Percentiles rank a stretch among this genome's conserved stretches.
Conservation (phyloP, 2,797 vertebrate species). For the Hippopotamyrus pictus region DNA sequence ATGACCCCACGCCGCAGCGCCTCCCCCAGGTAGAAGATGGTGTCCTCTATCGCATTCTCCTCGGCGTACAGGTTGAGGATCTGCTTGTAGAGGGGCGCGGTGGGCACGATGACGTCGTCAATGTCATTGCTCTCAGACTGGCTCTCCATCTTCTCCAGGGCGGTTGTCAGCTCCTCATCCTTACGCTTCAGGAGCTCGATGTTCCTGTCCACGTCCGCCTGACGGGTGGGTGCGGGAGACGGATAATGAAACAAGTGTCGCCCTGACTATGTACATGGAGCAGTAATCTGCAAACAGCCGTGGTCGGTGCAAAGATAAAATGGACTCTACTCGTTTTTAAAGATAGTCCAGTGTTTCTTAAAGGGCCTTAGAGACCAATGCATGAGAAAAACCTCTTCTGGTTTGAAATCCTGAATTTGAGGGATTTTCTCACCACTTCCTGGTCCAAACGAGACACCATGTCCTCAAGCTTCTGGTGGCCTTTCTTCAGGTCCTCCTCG, state of each 20-base stretch:
- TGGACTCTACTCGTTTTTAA: background rate
- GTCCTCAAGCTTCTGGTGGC: constrained; percentile 94
- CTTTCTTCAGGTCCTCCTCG: constrained; percentile 95
- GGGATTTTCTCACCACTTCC: constrained; percentile 80
- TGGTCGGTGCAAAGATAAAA: background rate
- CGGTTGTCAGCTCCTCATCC: constrained; percentile 92
- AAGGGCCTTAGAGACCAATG: background rate
- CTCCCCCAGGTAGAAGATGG: constrained; percentile 97
- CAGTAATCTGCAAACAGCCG: background rate
- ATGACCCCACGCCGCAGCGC: constrained; percentile 90
- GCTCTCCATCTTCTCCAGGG: constrained; percentile 97
- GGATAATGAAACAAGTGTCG: background rate
- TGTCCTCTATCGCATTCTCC: constrained; percentile 98
- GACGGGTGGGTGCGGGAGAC: constrained; percentile 14
- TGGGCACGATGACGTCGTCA: constrained; percentile 94
- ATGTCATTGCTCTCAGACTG: constrained; percentile 98
- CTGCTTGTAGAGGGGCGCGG: constrained; percentile 97
- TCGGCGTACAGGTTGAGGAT: constrained; percentile 96
- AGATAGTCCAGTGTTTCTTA: background rate
- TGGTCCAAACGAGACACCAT: constrained; percentile 93
- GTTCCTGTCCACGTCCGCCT: constrained; percentile 93
- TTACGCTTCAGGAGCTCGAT: constrained; percentile 94
- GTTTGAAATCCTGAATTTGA: background rate
- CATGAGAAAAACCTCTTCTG: background rate
- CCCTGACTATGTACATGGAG: background rate